Conservation (phyloP, 2,888 invertebrate species). For the Operophtera brumata region DNA sequence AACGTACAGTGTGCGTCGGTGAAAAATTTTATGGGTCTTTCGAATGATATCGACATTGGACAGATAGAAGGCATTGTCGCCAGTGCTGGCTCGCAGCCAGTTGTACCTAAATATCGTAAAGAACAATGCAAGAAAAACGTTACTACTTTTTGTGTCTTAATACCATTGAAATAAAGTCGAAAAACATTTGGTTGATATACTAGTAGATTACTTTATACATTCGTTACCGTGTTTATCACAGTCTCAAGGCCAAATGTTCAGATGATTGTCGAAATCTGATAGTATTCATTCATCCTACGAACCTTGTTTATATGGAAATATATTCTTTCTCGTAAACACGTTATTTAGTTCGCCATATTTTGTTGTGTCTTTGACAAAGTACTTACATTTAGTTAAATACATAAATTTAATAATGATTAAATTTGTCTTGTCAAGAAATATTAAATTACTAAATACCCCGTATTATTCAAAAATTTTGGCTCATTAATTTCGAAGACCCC, state of each 20-base stretch:
- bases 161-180: constrained; percentile 26
- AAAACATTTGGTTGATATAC: constrained; percentile 12
- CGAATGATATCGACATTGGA: constrained; percentile 56
- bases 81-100: constrained; percentile 56
- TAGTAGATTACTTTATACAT: constrained; percentile 17
- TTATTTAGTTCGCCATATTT: constrained; percentile 1
- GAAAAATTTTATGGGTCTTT: constrained; percentile 41
- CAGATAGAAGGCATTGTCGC: constrained; percentile 56
- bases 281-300: constrained; percentile 26
- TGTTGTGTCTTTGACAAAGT: not conserved
- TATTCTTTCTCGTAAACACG: constrained; percentile 19
- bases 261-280: constrained; percentile 32
- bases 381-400: too few species aligned
- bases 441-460: not conserved
- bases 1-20: constrained; percentile 29
- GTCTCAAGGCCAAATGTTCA: constrained; percentile 30
- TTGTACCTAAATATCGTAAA: constrained; percentile 39
- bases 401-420: too few species aligned
- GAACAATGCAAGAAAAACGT: constrained; percentile 19
- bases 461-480: too few species aligned
- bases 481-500: too few species aligned
- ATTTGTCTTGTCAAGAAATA: too few species aligned
- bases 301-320: constrained; percentile 17
- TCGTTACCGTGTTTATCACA: constrained; percentile 22
- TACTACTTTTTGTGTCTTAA: constrained; percentile 27